Evolutionary conservation across 2,797 vertebrate species (phyloP).

Genomic region (Orientallactaga sibirica): DNA sequence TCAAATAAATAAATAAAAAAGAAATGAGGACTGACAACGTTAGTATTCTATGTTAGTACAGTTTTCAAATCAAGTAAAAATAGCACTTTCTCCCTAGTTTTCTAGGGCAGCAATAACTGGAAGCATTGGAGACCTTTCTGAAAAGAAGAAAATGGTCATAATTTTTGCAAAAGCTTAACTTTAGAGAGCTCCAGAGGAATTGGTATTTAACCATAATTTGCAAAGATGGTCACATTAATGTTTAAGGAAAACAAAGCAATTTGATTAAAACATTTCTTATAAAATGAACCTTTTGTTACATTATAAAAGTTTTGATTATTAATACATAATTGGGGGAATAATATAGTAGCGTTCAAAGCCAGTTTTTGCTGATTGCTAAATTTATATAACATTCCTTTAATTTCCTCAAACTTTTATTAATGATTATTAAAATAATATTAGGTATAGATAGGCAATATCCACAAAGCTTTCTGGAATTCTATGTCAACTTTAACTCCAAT

Average conservation of each 20-base stretch:
- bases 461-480: neutral
- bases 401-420: neutral
- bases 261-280: neutral
- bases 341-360: neutral
- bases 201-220: constrained; percentile 49
- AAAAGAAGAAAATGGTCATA: neutral
- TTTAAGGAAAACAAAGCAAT: neutral
- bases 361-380: neutral
- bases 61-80: constrained; percentile 38
- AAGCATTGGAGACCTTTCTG: neutral
- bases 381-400: neutral
- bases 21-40: neutral
- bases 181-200: neutral
- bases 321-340: neutral
- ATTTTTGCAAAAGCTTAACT: constrained; percentile 45
- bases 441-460: neutral
- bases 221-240: neutral
- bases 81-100: neutral
- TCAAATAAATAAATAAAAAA: too few species aligned
- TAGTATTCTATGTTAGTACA: neutral
- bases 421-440: neutral
- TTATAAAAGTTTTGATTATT: constrained; percentile 12
- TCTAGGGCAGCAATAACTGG: neutral
- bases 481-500: neutral
- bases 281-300: neutral